phyloP scores from a whole-genome alignment of 2,888 invertebrate genomes.

The Xanthostigma xanthostigma region DNA sequence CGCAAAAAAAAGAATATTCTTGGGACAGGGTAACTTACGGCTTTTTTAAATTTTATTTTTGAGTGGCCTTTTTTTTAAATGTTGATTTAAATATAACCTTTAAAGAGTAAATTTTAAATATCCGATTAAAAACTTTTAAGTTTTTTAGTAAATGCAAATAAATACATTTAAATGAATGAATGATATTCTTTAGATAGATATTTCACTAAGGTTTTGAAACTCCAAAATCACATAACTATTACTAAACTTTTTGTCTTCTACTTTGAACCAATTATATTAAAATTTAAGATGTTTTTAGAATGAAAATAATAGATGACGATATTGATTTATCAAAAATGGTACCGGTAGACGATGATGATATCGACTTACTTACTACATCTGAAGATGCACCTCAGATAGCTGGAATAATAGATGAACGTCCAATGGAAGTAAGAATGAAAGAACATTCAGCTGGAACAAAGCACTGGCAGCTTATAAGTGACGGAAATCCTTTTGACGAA shows the following conservation, averaged over 20 bases:
- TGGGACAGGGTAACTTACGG: slow-evolving; percentile 10
- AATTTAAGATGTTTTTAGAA: slow-evolving; percentile 33
- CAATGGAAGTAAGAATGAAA: slow-evolving; percentile 36
- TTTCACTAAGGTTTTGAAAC: neutral
- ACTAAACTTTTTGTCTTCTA: neutral
- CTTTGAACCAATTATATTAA: neutral
- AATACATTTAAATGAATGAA: too few species aligned
- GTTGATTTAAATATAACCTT: too few species aligned
- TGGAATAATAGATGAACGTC: slow-evolving; percentile 72
- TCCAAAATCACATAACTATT: neutral
- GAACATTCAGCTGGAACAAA: slow-evolving; percentile 8
- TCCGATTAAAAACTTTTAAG: too few species aligned
- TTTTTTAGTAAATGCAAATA: too few species aligned
- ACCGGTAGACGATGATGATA: slow-evolving; percentile 43
- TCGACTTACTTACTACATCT: slow-evolving; percentile 51
- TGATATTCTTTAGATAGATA: too few species aligned
- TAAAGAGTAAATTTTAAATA: too few species aligned
- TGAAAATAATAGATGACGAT: slow-evolving; percentile 80
- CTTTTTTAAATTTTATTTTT: slow-evolving; percentile 3
- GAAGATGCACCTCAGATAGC: slow-evolving; percentile 87
- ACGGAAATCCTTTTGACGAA: neutral
- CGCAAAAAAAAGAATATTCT: slow-evolving; percentile 15
- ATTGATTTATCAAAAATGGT: slow-evolving; percentile 45
- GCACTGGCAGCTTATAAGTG: slow-evolving; percentile 10
- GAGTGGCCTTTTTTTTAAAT: too few species aligned